Conservation (phyloP, 2,888 invertebrate genomes). For the Macrosoma leucophasiata region DNA sequence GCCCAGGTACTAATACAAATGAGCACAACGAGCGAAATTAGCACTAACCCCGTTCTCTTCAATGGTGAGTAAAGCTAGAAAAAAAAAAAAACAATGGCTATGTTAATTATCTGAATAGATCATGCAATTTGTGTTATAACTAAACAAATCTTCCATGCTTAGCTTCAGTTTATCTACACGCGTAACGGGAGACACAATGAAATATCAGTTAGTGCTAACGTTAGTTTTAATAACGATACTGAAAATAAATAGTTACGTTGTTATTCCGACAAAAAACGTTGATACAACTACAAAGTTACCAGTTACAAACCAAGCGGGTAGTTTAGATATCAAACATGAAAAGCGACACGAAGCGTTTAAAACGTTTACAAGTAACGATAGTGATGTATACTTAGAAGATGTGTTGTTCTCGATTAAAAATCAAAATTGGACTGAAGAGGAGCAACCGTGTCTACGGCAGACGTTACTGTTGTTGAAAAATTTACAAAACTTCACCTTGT, state of each 20-base stretch:
- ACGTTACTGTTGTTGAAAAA: conserved; percentile 46
- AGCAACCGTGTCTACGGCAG: conserved; percentile 49
- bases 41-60: no score
- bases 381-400: conserved; percentile 55
- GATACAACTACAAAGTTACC: conserved; percentile 18
- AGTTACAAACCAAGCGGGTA: conserved; percentile 8
- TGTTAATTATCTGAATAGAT: conserved; percentile 34
- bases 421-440: conserved; percentile 52
- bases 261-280: conserved; percentile 9
- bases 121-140: conserved; percentile 45
- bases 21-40: no score
- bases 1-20: no score
- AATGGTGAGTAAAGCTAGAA: no score
- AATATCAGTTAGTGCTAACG: no score
- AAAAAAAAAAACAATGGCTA: no score
- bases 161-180: conserved; percentile 44
- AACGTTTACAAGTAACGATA: conserved; percentile 29
- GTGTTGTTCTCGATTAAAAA: conserved; percentile 49
- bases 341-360: conserved; percentile 27
- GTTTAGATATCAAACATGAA: conserved; percentile 17
- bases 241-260: conserved; percentile 26
- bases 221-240: no score
- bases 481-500: conserved; percentile 71
- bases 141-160: conserved; percentile 23
- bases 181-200: no score